Evolutionary conservation across 1,140 invertebrate genomes (phyloP), one percentile per base, ranked within the genome.

Genomic region (Lutraria rhynchaena): DNA sequence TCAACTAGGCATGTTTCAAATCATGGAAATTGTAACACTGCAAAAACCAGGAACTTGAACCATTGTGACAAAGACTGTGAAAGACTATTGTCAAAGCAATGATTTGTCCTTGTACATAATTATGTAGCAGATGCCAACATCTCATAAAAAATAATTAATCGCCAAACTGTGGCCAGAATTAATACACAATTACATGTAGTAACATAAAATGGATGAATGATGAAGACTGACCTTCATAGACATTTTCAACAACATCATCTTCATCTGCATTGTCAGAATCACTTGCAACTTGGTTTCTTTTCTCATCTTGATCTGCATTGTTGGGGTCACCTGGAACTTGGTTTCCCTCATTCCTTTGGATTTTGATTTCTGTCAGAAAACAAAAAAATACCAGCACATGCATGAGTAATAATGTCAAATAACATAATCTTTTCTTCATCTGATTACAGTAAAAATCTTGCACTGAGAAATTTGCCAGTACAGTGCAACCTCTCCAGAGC

Each of bases 291-390:
- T 3, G 51, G 19, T n/a, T 11, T 33, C 4, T 60, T 33, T 33
- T 60, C 31, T 11, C 31, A 11, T 17, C 3, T 29, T 19, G 55
- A 27, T 9, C 3, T 4, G 31, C 3, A 57, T 57, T n/a, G n/a
- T n/a, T n/a, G n/a, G n/a, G n/a, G n/a, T n/a, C n/a, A n/a, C n/a
- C n/a, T n/a, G n/a, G n/a, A n/a, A n/a, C n/a, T n/a, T n/a, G n/a
- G n/a, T n/a, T n/a, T n/a, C n/a, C n/a, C n/a, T n/a, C n/a, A n/a
- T 27, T n/a, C 24, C 24, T 57, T 33, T 60, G 57, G 1, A 33
- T 19, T 27, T 60, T 60, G 15, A 60, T 60, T 60, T 60, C 57
- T 60, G 57, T 1, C 33, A 15, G 9, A 27, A 57, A 53, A 19
- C 19, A 46, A 9, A 46, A 46, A 46, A 46, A 9, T 46, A 9